Conservation (phyloP, 2,797 vertebrate species). For the Numenius phaeopus region DNA sequence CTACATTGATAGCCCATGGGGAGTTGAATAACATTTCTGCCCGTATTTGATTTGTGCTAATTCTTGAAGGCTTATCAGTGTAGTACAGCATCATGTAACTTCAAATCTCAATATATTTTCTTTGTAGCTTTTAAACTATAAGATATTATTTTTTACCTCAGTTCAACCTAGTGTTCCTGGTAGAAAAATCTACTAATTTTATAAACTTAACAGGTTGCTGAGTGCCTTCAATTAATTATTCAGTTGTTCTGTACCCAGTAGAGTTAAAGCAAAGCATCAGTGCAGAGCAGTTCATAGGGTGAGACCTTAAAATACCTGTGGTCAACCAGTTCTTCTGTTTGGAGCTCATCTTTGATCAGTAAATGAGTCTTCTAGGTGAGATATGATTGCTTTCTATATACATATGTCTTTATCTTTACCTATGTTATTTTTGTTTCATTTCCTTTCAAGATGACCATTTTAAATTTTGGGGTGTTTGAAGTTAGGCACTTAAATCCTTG, state of each 20-base stretch:
- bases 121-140: not conserved
- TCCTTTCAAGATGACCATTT: not conserved
- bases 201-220: not conserved
- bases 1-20: not conserved
- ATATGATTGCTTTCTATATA: not conserved
- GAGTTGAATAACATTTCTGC: constrained; percentile 13
- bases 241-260: not conserved
- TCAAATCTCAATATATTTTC: constrained; percentile 18
- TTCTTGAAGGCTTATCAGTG: constrained; percentile 46
- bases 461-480: not conserved
- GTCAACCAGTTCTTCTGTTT: not conserved
- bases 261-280: not conserved
- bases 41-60: not conserved
- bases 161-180: not conserved
- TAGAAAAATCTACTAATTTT: constrained; percentile 19
- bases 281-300: not conserved
- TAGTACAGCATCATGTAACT: not conserved
- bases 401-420: not conserved
- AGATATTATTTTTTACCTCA: constrained; percentile 18
- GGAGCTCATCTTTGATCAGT: not conserved
- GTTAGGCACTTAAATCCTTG: not conserved
- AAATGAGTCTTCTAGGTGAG: not conserved
- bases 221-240: not conserved
- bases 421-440: not conserved
- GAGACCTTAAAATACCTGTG: not conserved